Percentiles rank a stretch among this genome's conserved stretches.
These are phyloP conservation scores for Limnothrissa miodon DNA, from an alignment of 2,113 vertebrate species.

Conservation along the genomic window DNA sequence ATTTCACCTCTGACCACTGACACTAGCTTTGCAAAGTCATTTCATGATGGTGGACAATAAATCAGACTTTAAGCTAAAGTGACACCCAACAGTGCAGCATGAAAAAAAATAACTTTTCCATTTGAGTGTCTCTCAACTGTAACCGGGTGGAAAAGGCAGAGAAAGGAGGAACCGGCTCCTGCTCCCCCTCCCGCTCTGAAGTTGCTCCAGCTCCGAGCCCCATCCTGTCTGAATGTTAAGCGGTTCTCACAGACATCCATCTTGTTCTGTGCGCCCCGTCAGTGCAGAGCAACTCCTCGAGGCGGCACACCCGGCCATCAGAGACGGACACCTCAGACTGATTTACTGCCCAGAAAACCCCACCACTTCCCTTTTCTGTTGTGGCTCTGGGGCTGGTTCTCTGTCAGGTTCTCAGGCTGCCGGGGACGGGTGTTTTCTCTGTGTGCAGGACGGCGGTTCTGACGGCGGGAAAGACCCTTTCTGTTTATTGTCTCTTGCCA, in stretches of 20 bases:
- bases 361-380: background rate
- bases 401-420: background rate
- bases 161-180: background rate
- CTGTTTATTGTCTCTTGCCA: slow-evolving; percentile 8
- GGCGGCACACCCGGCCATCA: background rate
- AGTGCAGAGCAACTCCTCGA: background rate
- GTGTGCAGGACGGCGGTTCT: background rate
- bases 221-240: background rate
- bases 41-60: background rate
- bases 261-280: background rate
- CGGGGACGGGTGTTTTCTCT: background rate
- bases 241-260: background rate
- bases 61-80: background rate
- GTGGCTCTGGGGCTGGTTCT: background rate
- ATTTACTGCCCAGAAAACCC: background rate
- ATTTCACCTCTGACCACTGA: background rate
- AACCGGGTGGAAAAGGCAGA: background rate
- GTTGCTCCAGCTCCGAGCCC: too few species aligned
- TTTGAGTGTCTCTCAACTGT: background rate
- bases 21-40: background rate
- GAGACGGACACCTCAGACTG: slow-evolving; percentile 7
- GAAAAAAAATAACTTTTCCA: background rate
- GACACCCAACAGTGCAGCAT: background rate
- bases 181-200: background rate
- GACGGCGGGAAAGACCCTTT: background rate